Conservation (phyloP, 2,797 vertebrate genomes). For the Coranthus polyacanthus region DNA sequence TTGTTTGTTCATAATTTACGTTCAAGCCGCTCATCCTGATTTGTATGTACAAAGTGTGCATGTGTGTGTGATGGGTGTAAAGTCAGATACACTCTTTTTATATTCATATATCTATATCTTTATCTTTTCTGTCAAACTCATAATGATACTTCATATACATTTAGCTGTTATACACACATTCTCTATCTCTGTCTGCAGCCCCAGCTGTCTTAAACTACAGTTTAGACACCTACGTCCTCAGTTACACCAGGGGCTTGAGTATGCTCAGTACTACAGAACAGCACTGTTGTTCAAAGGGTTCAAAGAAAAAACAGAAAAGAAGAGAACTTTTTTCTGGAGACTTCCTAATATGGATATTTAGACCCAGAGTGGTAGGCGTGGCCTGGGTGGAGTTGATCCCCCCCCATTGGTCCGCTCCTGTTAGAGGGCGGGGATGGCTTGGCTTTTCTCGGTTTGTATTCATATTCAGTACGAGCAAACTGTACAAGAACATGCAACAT, state of each 20-base stretch:
- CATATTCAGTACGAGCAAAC: conserved; percentile 99
- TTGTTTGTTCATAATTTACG: conserved; percentile 54
- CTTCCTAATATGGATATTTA: conserved; percentile 90
- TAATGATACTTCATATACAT: conserved; percentile 86
- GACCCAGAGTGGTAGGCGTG: conserved; percentile 88
- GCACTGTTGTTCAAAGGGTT: conserved; percentile 78
- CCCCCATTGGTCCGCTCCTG: conserved; percentile 70
- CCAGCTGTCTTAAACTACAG: conserved; percentile 89
- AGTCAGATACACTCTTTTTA: conserved; percentile 83
- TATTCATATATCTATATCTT: conserved; percentile 83
- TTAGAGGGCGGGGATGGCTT: conserved; percentile 94
- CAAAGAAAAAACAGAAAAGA: conserved; percentile 78
- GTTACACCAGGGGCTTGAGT: conserved; percentile 71
- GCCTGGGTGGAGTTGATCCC: conserved; percentile 86
- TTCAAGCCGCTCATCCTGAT: conserved; percentile 79
- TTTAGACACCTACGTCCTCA: conserved; percentile 90
- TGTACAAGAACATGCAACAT: conserved; percentile 99
- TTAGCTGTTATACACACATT: conserved; percentile 86
- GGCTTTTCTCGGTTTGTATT: conserved; percentile 93
- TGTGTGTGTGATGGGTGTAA: conserved; percentile 74
- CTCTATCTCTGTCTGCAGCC: conserved; percentile 82
- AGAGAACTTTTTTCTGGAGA: conserved; percentile 74
- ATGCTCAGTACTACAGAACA: conserved; percentile 82
- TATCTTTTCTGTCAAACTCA: conserved; percentile 83
- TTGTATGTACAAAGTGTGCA: conserved; percentile 89